These are phyloP conservation scores for Chrysina gloriosa DNA, from an alignment of 2,888 invertebrate genomes.

Conservation along the genomic window DNA sequence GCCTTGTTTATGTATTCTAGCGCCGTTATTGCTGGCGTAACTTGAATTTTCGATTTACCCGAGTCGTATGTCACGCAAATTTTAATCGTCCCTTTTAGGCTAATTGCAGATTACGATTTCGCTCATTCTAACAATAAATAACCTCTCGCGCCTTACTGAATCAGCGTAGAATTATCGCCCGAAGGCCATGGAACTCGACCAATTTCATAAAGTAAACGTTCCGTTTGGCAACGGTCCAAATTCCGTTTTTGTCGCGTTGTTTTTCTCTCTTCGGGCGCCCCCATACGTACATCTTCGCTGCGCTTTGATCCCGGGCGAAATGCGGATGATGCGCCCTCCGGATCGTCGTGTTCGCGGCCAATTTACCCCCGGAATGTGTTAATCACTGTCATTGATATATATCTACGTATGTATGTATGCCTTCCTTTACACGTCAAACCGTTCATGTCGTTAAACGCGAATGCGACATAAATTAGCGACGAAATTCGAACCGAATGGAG, in stretches of 20 bases:
- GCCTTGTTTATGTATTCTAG: too few species aligned
- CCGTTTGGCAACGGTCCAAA: conserved; percentile 15
- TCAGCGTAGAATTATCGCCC: too few species aligned
- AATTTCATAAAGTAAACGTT: conserved; percentile 33
- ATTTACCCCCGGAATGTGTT: conserved; percentile 56
- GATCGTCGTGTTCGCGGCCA: conserved; percentile 58
- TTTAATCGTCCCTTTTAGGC: too few species aligned
- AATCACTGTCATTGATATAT: conserved; percentile 51
- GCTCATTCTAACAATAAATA: too few species aligned
- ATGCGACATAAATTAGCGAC: conserved; percentile 5
- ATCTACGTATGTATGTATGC: too few species aligned
- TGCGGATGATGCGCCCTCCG: conserved; percentile 53
- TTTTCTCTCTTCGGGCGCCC: conserved; percentile 2
- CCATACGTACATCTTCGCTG: conserved; percentile 32
- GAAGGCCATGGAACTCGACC: neutral
- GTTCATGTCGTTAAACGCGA: neutral
- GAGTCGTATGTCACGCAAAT: too few species aligned
- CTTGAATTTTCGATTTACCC: too few species aligned
- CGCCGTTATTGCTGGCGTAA: too few species aligned
- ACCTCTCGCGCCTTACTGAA: too few species aligned
- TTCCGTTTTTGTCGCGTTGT: neutral
- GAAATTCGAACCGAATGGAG: neutral
- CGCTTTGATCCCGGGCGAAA: conserved; percentile 59
- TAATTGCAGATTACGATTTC: too few species aligned
- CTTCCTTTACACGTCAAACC: conserved; percentile 43